Evolutionary conservation across 1,140 invertebrate species (phyloP).

Genomic region (Trachymyrmex cornetzi): DNA sequence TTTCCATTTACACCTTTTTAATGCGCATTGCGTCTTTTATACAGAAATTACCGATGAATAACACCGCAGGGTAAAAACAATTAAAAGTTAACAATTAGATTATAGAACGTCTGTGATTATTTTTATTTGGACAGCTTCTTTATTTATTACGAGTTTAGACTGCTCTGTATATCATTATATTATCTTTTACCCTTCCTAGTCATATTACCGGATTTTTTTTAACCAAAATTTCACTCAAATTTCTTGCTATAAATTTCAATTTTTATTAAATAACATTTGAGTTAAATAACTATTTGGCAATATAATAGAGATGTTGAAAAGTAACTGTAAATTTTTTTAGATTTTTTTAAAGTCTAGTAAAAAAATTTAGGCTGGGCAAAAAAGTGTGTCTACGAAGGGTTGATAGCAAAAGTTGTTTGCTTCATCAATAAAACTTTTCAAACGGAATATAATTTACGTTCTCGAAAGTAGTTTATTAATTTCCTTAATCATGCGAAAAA

Average conservation of each 20-base stretch:
- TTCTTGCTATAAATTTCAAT: too few relatives aligned
- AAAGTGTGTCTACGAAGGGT: too few relatives aligned
- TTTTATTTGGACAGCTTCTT: neutral
- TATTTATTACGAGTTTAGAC: neutral
- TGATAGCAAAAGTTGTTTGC: too few relatives aligned
- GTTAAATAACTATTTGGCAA: too few relatives aligned
- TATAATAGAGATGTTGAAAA: too few relatives aligned
- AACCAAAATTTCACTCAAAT: too few relatives aligned
- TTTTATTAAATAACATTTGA: too few relatives aligned
- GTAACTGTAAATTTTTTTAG: too few relatives aligned
- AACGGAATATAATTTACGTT: neutral
- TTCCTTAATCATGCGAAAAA: constrained; percentile 14
- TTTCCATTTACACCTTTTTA: constrained; percentile 15
- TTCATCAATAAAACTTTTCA: neutral
- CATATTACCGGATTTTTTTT: too few relatives aligned
- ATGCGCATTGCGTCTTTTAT: neutral
- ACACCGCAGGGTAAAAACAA: neutral
- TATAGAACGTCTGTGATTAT: neutral
- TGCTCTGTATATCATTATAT: neutral
- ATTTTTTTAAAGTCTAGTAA: too few relatives aligned
- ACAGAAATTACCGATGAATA: neutral
- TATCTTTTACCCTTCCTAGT: neutral
- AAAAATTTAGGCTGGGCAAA: too few relatives aligned
- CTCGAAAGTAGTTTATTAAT: neutral
- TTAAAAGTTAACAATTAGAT: neutral